Conservation (phyloP, 2,113 vertebrate species). For the Odontophorus gujanensis region DNA sequence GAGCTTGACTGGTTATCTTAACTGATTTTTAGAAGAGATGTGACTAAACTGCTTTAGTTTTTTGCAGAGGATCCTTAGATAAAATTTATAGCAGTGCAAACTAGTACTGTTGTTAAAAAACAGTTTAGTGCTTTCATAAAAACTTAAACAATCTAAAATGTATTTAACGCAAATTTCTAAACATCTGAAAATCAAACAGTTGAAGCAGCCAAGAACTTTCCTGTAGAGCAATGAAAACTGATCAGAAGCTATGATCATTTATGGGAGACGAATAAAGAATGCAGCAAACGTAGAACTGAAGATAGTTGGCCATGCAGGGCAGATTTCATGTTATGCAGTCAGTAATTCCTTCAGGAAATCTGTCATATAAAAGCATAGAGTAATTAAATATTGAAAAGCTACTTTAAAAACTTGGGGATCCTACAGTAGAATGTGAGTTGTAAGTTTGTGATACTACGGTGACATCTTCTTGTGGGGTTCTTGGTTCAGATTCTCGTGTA, state of each 20-base stretch:
- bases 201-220: background rate
- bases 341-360: background rate
- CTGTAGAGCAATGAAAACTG: background rate
- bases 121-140: background rate
- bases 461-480: accelerated
- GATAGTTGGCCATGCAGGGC: background rate
- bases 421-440: background rate
- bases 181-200: background rate
- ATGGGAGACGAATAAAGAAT: background rate
- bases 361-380: accelerated
- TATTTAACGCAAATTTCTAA: background rate
- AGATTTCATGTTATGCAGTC: background rate
- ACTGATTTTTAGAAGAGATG: conserved; percentile 2
- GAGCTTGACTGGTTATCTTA: background rate
- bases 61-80: background rate
- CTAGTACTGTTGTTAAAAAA: background rate
- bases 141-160: background rate
- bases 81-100: background rate
- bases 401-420: background rate
- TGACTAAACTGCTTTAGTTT: background rate
- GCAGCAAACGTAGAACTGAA: background rate
- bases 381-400: background rate
- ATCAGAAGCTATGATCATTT: background rate
- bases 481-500: accelerated
- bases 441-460: background rate